phyloP scores from a whole-genome alignment of 2,888 invertebrate genomes.

The Sericinus montela region DNA sequence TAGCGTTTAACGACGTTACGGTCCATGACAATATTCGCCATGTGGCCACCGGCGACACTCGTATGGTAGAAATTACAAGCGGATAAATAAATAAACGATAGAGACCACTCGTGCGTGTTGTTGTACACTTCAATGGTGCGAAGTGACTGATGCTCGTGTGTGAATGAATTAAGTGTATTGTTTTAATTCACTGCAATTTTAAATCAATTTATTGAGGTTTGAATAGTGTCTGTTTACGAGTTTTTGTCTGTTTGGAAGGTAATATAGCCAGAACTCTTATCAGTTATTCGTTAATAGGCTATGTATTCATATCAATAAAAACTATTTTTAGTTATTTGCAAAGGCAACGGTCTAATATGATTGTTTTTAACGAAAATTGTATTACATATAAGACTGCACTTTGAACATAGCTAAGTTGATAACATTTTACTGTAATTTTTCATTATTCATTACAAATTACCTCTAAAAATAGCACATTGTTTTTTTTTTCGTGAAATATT shows the following conservation, averaged over 20 bases:
- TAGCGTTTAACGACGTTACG: constrained; percentile 30
- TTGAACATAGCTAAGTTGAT: too few relatives aligned
- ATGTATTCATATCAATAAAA: too few relatives aligned
- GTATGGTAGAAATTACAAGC: constrained; percentile 17
- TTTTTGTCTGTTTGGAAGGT: constrained; percentile 9
- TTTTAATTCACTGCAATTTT: constrained; percentile 1
- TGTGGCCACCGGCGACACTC: constrained; percentile 44
- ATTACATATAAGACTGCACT: too few relatives aligned
- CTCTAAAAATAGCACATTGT: too few relatives aligned
- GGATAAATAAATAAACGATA: constrained; percentile 8
- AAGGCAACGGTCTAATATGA: too few relatives aligned
- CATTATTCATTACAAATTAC: too few relatives aligned
- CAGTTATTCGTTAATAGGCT: background rate
- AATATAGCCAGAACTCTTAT: constrained; percentile 6
- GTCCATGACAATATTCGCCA: constrained; percentile 64
- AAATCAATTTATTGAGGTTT: background rate
- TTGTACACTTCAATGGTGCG: constrained; percentile 1
- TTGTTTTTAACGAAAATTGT: too few relatives aligned
- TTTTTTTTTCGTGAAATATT: too few relatives aligned
- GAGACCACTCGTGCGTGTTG: constrained; percentile 1
- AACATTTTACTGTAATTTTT: too few relatives aligned
- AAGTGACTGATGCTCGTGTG: constrained; percentile 4
- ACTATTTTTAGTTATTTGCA: too few relatives aligned
- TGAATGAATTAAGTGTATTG: constrained; percentile 2
- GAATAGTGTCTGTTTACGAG: constrained; percentile 7